Evolutionary conservation across 2,113 vertebrate genomes (phyloP).

Genomic region (Meriones unguiculatus): DNA sequence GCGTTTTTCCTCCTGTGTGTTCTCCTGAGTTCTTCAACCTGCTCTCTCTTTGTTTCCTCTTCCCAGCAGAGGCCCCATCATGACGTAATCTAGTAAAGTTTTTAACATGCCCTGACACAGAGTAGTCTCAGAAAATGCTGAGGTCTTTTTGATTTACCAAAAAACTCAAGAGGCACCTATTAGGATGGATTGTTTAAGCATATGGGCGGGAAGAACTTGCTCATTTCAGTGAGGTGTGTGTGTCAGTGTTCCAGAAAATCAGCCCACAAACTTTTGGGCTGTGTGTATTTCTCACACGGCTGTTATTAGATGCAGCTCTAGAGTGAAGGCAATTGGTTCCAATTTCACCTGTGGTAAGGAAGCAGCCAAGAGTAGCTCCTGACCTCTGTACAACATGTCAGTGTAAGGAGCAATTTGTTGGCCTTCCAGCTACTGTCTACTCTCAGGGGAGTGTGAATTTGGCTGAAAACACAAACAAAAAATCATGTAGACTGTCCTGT

Average conservation of each 20-base stretch:
- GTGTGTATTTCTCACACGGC: neutral
- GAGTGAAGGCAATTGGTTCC: neutral
- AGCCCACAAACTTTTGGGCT: neutral
- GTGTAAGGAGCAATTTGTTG: neutral
- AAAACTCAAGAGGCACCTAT: neutral
- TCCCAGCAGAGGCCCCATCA: neutral
- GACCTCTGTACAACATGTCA: neutral
- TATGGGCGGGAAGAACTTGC: neutral
- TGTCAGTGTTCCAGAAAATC: constrained; percentile 49
- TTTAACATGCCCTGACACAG: neutral
- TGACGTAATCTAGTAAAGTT: neutral
- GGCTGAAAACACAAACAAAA: constrained; percentile 55
- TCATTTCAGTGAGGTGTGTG: neutral
- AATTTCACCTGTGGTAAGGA: neutral
- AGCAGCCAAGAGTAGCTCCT: neutral
- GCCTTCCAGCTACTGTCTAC: neutral
- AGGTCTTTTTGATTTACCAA: neutral
- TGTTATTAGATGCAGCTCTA: neutral
- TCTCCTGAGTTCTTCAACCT: neutral
- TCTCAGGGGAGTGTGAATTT: constrained; percentile 1
- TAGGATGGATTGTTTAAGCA: constrained; percentile 8
- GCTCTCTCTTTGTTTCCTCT: neutral
- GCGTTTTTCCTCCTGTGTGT: neutral
- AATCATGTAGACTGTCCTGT: neutral
- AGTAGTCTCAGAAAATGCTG: neutral